Percentiles rank a stretch among this genome's conserved stretches.
These are phyloP conservation scores for Cataglyphis cursor DNA, from an alignment of 2,888 invertebrate genomes.

Conservation along the genomic window DNA sequence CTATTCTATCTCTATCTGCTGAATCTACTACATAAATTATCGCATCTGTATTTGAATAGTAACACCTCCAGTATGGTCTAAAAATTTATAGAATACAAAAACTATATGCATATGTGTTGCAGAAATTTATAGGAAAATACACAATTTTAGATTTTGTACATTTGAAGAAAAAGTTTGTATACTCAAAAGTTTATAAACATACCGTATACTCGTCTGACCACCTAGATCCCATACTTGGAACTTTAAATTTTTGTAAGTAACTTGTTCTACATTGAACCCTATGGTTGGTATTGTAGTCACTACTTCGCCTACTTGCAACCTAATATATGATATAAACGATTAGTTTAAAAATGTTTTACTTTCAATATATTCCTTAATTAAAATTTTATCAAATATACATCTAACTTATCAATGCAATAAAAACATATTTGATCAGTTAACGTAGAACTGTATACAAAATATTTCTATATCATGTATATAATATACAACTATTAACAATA, in stretches of 20 bases:
- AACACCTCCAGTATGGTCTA: conserved; percentile 99
- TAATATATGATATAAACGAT: conserved; percentile 75
- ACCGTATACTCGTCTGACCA: conserved; percentile 99
- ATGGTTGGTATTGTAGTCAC: conserved; percentile 99
- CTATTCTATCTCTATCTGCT: conserved; percentile 99
- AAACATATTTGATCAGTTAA: not conserved
- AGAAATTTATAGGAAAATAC: not conserved
- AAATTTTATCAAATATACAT: not conserved
- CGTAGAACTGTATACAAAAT: not conserved
- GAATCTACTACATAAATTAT: conserved; percentile 99
- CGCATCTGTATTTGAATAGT: conserved; percentile 99
- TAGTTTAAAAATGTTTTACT: conserved; percentile 27
- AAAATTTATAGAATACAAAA: not conserved
- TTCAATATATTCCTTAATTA: not conserved
- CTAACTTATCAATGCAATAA: not conserved
- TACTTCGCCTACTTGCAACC: conserved; percentile 98
- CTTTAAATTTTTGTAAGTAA: conserved; percentile 99
- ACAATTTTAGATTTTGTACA: not conserved
- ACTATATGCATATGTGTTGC: not conserved
- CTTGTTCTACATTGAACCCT: conserved; percentile 99
- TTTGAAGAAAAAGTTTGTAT: conserved; percentile 3
- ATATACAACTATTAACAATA: not conserved
- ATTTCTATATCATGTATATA: not conserved
- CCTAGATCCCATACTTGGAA: conserved; percentile 99
- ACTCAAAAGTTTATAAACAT: conserved; percentile 65